Conservation (phyloP, 2,888 invertebrate genomes). For the Orthosia incerta region DNA sequence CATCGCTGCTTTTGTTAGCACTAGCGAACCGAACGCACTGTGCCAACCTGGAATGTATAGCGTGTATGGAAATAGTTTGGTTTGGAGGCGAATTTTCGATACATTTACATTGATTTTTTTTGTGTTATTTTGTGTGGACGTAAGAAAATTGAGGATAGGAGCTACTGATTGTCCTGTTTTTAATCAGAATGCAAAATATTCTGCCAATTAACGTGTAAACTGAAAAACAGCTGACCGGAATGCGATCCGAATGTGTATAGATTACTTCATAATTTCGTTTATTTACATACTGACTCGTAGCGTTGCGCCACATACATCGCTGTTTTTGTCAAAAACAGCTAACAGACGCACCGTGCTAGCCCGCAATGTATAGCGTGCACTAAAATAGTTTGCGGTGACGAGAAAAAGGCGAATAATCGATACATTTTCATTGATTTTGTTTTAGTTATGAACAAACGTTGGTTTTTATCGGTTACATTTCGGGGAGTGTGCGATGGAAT, state of each 20-base stretch:
- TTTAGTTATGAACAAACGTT: background rate
- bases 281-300: slow-evolving; percentile 9
- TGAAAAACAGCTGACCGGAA: too few relatives aligned
- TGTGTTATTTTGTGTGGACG: too few relatives aligned
- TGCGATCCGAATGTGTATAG: too few relatives aligned
- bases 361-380: background rate
- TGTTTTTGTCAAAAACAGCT: slow-evolving; percentile 39
- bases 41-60: slow-evolving; percentile 39
- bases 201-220: too few relatives aligned
- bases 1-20: slow-evolving; percentile 65
- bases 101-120: slow-evolving; percentile 53
- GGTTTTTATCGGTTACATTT: too few relatives aligned
- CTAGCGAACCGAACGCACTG: slow-evolving; percentile 10
- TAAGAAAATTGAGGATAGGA: background rate
- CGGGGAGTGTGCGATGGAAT: too few relatives aligned
- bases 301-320: slow-evolving; percentile 69
- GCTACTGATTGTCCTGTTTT: background rate
- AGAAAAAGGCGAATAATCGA: background rate
- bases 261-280: too few relatives aligned
- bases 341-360: slow-evolving; percentile 12
- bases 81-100: slow-evolving; percentile 46
- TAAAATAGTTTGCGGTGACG: background rate
- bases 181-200: too few relatives aligned
- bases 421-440: background rate
- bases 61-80: slow-evolving; percentile 14